phyloP scores from a whole-genome alignment of 1,140 invertebrate species.

The Centruroides vittatus region DNA sequence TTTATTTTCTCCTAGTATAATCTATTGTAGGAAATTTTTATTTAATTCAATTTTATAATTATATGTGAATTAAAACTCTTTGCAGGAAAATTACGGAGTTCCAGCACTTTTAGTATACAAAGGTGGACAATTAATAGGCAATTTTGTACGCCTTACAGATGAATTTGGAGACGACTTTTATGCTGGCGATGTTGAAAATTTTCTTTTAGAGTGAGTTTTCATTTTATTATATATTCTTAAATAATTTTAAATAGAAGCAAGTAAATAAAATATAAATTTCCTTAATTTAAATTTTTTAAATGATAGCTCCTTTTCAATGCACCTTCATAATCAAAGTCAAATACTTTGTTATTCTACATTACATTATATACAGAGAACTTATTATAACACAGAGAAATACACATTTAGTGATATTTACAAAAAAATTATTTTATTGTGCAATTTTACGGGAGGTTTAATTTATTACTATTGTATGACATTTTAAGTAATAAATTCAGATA shows the following conservation, averaged over 20 bases:
- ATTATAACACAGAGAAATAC: no score
- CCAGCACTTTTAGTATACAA: constrained; percentile 88
- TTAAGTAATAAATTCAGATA: no score
- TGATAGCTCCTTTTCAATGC: neutral
- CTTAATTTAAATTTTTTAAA: neutral
- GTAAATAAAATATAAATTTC: neutral
- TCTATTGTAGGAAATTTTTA: neutral
- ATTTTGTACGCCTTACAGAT: constrained; percentile 74
- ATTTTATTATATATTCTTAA: neutral
- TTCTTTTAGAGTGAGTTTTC: constrained; percentile 53
- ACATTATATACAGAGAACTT: no score
- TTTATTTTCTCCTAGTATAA: no score
- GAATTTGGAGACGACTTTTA: constrained; percentile 83
- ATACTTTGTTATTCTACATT: no score
- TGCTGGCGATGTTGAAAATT: constrained; percentile 74
- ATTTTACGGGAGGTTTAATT: no score
- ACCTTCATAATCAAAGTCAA: no score
- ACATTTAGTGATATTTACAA: no score
- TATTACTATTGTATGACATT: no score
- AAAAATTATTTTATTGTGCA: no score
- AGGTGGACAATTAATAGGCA: constrained; percentile 74
- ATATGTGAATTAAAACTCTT: neutral
- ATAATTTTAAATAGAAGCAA: neutral
- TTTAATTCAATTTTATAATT: constrained; percentile 1
- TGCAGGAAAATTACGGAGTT: constrained; percentile 46